A percentile compares a stretch with the other conserved stretches of the same genome.
Evolutionary conservation across 2,113 vertebrate species (phyloP).

Genomic region (Mohoua ochrocephala): DNA sequence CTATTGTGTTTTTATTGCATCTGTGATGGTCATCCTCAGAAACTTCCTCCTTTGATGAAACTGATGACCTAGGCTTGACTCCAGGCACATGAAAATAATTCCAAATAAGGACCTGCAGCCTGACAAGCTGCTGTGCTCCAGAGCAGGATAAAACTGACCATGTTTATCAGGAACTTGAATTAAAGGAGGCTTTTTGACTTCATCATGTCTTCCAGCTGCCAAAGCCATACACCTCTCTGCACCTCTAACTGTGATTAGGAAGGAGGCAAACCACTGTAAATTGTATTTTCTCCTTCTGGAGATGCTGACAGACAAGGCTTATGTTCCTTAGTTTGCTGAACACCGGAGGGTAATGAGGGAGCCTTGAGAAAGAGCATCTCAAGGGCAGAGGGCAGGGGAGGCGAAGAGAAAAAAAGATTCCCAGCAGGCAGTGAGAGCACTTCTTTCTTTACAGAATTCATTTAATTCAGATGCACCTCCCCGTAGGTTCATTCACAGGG

Average conservation of each 20-base stretch:
- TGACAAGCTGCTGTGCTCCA: neutral
- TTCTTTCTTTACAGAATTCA: neutral
- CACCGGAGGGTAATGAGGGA: neutral
- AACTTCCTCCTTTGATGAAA: slow-evolving; percentile 39
- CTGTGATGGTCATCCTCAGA: slow-evolving; percentile 21
- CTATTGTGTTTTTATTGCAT: slow-evolving; percentile 31
- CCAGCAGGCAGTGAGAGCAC: neutral
- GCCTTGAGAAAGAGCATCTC: neutral
- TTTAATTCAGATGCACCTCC: neutral
- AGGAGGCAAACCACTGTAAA: neutral
- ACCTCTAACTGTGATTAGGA: neutral
- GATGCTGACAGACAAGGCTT: neutral
- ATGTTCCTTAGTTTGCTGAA: neutral
- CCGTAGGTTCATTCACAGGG: neutral
- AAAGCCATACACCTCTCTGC: neutral
- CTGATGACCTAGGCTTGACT: neutral
- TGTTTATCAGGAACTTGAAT: neutral
- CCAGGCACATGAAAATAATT: slow-evolving; percentile 1
- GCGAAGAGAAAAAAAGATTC: neutral
- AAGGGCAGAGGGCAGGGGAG: fast-evolving
- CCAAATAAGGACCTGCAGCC: slow-evolving; percentile 50
- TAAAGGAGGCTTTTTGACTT: neutral
- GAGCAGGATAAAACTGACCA: neutral
- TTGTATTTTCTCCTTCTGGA: neutral
- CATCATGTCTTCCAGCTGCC: neutral